Evolutionary conservation across 2,888 invertebrate species (phyloP), one percentile per base, ranked within the genome.

Genomic region (Aspidapion aeneum): DNA sequence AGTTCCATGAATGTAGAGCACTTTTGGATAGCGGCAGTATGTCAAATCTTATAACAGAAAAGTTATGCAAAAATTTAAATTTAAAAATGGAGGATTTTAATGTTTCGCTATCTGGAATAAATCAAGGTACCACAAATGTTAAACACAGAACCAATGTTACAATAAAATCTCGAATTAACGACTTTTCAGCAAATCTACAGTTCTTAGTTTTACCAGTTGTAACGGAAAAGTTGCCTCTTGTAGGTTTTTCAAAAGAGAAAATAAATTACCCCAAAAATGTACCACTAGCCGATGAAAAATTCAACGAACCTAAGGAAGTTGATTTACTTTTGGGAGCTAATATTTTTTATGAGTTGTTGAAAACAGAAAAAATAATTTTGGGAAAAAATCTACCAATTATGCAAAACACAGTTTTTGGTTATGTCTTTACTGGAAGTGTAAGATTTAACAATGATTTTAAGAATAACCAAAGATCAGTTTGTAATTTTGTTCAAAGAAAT

Each of bases 11-110:
- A 54, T 59, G 62, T 18, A 63, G 21, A 5, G 67, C 60, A 12
- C 21, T 67, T 12, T 17, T 67, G 5, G 67, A 65, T 50, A 55
- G 57, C 9, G 66, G 59, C n/a, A n/a, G n/a, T n/a, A n/a, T n/a
- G n/a, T n/a, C n/a, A n/a, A n/a, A n/a, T n/a, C n/a, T n/a, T n/a
- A n/a, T n/a, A n/a, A n/a, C n/a, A n/a, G n/a, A n/a, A n/a, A n/a
- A n/a, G n/a, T n/a, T n/a, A n/a, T n/a, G 57, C 49, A 20, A 63
- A 35, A 62, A 48, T 52, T 58, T 67, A 21, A 56, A 57, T 20
- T 21, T 67, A 18, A 52, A 49, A 49, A 2, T 17, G 1, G 22
- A 57, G 21, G n/a, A 52, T 5, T 3, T 51, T 1, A 56, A 55
- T 20, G 3, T 62, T 9, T 18, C 59, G 1, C 7, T 61, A 21